phyloP scores from a whole-genome alignment of 2,888 invertebrate species.

The Cephus pulcher region DNA sequence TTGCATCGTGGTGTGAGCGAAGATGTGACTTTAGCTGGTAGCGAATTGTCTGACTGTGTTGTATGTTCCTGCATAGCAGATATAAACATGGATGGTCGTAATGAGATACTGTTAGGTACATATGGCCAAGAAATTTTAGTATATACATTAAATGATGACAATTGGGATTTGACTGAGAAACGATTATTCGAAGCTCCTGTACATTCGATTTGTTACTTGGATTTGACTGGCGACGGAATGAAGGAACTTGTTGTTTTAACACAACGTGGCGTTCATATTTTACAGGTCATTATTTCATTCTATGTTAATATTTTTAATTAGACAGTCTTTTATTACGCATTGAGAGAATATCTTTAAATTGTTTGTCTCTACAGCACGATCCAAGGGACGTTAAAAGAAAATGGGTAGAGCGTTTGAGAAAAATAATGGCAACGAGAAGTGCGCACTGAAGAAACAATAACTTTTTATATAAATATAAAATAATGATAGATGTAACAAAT shows the following conservation, averaged over 20 bases:
- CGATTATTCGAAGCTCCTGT: conserved; percentile 73
- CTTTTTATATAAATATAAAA: neutral
- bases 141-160: conserved; percentile 65
- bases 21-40: conserved; percentile 66
- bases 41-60: conserved; percentile 71
- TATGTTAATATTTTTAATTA: neutral
- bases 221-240: conserved; percentile 76
- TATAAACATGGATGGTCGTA: conserved; percentile 77
- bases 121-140: conserved; percentile 73
- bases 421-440: conserved; percentile 4
- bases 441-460: neutral
- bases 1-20: conserved; percentile 67
- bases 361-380: conserved; percentile 46
- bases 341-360: neutral
- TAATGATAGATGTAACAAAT: neutral
- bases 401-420: conserved; percentile 46
- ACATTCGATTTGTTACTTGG: conserved; percentile 72
- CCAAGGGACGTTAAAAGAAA: conserved; percentile 43
- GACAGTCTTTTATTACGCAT: conserved; percentile 3
- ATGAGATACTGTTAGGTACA: conserved; percentile 78
- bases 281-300: conserved; percentile 68
- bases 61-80: conserved; percentile 75
- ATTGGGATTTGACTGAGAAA: conserved; percentile 68
- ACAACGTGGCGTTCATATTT: conserved; percentile 74
- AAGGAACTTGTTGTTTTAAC: conserved; percentile 76